A percentile compares a stretch with the other conserved stretches of the same genome.
Evolutionary conservation across 2,888 invertebrate genomes (phyloP).

Genomic region (Heteromyza rotundicornis): DNA sequence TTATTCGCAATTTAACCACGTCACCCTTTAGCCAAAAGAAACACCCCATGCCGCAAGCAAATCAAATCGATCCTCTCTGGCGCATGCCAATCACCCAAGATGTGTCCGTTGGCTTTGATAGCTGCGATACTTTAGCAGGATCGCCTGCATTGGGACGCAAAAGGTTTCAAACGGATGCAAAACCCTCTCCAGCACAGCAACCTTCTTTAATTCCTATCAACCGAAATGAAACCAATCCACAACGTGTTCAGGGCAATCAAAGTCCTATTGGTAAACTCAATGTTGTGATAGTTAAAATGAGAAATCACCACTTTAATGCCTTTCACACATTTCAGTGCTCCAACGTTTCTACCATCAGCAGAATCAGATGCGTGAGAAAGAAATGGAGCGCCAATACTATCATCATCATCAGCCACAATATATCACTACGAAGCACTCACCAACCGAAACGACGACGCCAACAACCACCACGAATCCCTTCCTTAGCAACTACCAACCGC

Average conservation of each 20-base stretch:
- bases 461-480: constrained; percentile 56
- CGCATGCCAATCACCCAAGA: constrained; percentile 35
- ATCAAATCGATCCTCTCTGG: constrained; percentile 42
- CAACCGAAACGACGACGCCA: constrained; percentile 2
- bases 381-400: constrained; percentile 56
- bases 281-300: not conserved
- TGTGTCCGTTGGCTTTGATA: constrained; percentile 31
- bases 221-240: constrained; percentile 35
- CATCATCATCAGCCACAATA: constrained; percentile 30
- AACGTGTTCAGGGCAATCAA: constrained; percentile 70
- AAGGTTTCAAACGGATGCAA: constrained; percentile 41
- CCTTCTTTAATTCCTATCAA: constrained; percentile 38
- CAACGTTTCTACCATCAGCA: constrained; percentile 81
- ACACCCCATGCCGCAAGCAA: constrained; percentile 37
- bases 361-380: constrained; percentile 71
- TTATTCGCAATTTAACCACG: constrained; percentile 58
- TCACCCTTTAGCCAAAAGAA: constrained; percentile 62
- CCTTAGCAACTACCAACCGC: constrained; percentile 53
- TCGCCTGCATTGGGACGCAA: constrained; percentile 37
- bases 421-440: constrained; percentile 6
- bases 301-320: not conserved
- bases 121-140: constrained; percentile 26
- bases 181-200: constrained; percentile 26
- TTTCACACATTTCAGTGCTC: constrained; percentile 64
- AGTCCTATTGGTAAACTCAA: constrained; percentile 69